phyloP scores from a whole-genome alignment of 2,888 invertebrate species.

The Acanthococcus lagerstroemiae region DNA sequence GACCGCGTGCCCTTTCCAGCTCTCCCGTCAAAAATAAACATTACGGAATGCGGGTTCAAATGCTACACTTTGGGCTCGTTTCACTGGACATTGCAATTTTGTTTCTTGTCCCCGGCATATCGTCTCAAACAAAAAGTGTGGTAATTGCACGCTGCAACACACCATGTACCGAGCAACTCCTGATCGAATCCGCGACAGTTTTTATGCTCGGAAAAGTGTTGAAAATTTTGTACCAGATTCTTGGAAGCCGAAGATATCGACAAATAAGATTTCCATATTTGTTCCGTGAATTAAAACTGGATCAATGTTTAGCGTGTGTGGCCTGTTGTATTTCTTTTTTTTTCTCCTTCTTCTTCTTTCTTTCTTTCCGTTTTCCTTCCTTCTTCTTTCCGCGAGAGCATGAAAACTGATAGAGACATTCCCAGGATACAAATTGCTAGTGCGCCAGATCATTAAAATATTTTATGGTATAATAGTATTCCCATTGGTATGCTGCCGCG shows the following conservation, averaged over 20 bases:
- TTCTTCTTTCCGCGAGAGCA: background rate
- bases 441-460: conserved; percentile 27
- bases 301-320: conserved; percentile 24
- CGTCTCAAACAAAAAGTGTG: too few species aligned
- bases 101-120: too few species aligned
- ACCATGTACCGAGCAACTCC: too few species aligned
- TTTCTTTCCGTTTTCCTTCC: background rate
- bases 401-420: conserved; percentile 27
- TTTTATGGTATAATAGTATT: conserved; percentile 16
- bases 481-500: conserved; percentile 19
- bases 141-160: too few species aligned
- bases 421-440: conserved; percentile 27
- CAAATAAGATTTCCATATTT: too few species aligned
- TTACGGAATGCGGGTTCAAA: too few species aligned
- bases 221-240: background rate
- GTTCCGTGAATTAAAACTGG: conserved; percentile 10
- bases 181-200: too few species aligned
- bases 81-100: too few species aligned
- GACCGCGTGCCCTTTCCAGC: too few species aligned
- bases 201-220: background rate
- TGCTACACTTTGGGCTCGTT: too few species aligned
- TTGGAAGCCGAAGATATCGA: background rate
- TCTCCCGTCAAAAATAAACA: too few species aligned
- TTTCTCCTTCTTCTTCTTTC: background rate
- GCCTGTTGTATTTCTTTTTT: conserved; percentile 7